phyloP scores from a whole-genome alignment of 2,797 vertebrate species.

The Spea hammondii region DNA sequence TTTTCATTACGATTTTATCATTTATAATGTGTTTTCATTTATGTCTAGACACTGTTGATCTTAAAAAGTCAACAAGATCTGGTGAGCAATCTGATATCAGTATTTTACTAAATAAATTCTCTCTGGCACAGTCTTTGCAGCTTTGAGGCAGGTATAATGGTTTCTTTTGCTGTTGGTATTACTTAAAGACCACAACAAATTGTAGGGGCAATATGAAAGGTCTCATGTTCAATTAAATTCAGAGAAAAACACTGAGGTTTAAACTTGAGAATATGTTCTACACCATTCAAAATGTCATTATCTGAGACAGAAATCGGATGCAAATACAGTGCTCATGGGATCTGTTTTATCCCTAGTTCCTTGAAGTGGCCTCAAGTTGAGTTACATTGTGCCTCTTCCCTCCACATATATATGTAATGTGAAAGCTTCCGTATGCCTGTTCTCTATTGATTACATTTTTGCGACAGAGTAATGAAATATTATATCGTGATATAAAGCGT shows the following conservation, averaged over 20 bases:
- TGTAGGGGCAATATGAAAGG: constrained; percentile 23
- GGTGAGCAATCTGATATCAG: constrained; percentile 43
- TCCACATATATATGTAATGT: not conserved
- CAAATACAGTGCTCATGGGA: constrained; percentile 8
- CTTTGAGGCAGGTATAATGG: constrained; percentile 21
- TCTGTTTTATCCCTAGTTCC: not conserved
- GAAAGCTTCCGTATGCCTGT: not conserved
- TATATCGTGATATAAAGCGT: constrained; percentile 1
- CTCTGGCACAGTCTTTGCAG: constrained; percentile 23
- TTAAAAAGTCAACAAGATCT: constrained; percentile 49
- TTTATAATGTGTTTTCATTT: constrained; percentile 44
- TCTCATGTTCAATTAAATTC: constrained; percentile 32
- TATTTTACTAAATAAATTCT: constrained; percentile 19
- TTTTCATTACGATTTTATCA: constrained; percentile 42
- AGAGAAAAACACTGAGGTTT: constrained; percentile 14
- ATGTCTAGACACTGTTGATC: constrained; percentile 51
- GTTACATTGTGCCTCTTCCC: not conserved
- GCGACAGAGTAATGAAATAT: not conserved
- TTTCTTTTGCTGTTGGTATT: constrained; percentile 23
- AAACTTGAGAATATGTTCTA: constrained; percentile 14
- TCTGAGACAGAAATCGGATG: not conserved
- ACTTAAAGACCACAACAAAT: constrained; percentile 14
- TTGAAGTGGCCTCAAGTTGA: constrained; percentile 1
- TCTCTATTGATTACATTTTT: constrained; percentile 10
- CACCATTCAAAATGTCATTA: constrained; percentile 21